Conservation (phyloP, 2,797 vertebrate genomes). For the Nannoperca obscura region DNA sequence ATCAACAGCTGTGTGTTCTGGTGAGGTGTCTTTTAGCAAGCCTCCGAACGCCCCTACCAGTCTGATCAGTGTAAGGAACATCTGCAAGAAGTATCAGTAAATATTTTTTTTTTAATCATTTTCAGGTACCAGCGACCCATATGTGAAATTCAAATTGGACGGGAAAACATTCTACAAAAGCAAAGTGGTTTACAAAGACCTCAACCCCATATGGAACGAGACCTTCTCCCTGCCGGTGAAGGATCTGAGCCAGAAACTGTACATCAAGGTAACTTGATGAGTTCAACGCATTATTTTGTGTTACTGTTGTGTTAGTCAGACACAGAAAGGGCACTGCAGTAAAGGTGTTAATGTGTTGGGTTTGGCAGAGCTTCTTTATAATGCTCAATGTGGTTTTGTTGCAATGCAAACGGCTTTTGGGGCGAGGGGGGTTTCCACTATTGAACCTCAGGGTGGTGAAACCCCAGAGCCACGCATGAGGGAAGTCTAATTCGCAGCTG, state of each 20-base stretch:
- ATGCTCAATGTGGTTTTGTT: background rate
- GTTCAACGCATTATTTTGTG: background rate
- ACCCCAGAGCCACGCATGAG: background rate
- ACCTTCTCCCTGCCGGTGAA: conserved; percentile 91
- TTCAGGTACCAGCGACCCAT: conserved; percentile 95
- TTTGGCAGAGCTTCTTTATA: background rate
- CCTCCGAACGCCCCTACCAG: background rate
- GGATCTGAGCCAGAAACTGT: conserved; percentile 91
- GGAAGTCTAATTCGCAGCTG: background rate
- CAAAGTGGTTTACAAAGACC: conserved; percentile 94
- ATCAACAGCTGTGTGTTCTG: background rate
- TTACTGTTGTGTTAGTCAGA: background rate
- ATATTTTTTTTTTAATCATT: too few species aligned
- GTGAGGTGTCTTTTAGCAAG: background rate
- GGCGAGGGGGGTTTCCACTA: too few species aligned
- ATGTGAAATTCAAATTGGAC: conserved; percentile 96
- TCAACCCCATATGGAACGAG: conserved; percentile 96
- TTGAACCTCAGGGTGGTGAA: background rate
- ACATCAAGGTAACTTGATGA: conserved; percentile 87
- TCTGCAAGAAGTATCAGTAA: background rate
- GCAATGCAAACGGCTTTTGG: background rate
- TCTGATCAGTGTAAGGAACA: background rate
- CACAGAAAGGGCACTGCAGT: background rate
- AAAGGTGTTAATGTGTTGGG: background rate
- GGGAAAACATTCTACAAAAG: conserved; percentile 97